A percentile compares a stretch with the other conserved stretches of the same genome.
Conservation (phyloP, 2,113 vertebrate genomes). For the Otocyon megalotis region DNA sequence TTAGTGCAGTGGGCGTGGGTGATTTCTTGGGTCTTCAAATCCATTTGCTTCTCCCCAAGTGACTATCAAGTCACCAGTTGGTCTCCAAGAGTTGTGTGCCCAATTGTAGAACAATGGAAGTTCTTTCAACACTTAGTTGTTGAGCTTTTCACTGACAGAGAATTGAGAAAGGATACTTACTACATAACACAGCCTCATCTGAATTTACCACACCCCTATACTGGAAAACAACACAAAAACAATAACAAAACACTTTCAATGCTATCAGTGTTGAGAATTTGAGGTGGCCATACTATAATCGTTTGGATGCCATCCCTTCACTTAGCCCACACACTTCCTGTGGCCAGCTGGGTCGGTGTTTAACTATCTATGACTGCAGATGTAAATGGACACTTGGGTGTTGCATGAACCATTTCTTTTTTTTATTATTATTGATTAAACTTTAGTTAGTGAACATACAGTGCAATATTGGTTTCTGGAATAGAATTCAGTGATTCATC, state of each 20-base stretch:
- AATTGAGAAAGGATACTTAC: not conserved
- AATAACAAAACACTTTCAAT: not conserved
- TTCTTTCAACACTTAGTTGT: not conserved
- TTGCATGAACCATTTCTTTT: not conserved
- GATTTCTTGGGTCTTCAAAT: not conserved
- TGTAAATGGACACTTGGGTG: constrained; percentile 4
- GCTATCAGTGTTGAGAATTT: not conserved
- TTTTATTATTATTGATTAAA: not conserved
- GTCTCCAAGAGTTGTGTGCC: not conserved
- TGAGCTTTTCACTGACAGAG: not conserved
- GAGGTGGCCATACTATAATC: not conserved
- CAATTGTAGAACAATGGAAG: not conserved
- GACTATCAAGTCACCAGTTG: not conserved
- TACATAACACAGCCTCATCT: not conserved
- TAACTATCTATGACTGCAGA: constrained; percentile 14
- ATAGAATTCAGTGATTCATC: not conserved
- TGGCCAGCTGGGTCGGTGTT: not conserved
- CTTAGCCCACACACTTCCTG: constrained; percentile 9
- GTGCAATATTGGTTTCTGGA: not conserved
- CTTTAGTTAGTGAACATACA: not conserved
- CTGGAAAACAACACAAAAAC: not conserved
- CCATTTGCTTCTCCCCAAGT: not conserved
- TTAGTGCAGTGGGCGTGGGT: not conserved
- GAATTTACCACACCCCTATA: not conserved
- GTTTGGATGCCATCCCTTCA: constrained; percentile 6